Evolutionary conservation across 2,113 vertebrate species (phyloP), one percentile per base, ranked within the genome.

Genomic region (Etheostoma cragini): DNA sequence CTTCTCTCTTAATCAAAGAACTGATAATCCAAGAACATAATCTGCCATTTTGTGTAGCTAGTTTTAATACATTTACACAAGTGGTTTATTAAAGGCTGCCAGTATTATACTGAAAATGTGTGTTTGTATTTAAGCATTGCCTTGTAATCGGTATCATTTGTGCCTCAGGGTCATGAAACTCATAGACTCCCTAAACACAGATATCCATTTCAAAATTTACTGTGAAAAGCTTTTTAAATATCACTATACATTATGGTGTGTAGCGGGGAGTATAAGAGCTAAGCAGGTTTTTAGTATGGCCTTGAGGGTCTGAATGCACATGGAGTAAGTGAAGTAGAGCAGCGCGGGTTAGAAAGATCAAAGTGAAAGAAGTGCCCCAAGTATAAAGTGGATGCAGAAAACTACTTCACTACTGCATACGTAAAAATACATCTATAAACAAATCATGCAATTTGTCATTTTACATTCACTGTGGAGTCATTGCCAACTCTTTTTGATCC

Each of bases 181-280:
- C 35, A 54, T 35, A 54, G 22, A 21, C n/a, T 61, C 6, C 14
- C 10, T 52, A 19, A 52, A 67, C 4, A 49, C 2, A 45, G 1
- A 35, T 72, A 67, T 68, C n/a, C 16, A 67, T 47, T 61, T 83
- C 24, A 42, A 15, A 67, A 61, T 67, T 61, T 21, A 33, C 10
- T 46, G 47, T 35, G 24, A 56, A 75, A 60, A 53, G 24, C 33
- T 10, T 33, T 71, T 22, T n/a, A 11, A 49, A 16, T 12, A 63
- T n/a, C 50, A 22, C 30, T 33, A 22, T 33, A 19, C 33, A 22
- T 61, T 17, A 15, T 5, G 1, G 30, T 57, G 42, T 63, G 49
- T 47, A 47, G 63, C 38, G 15, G 22, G 14, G 54, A 33, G 47
- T 47, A 56, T 49, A 38, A 56, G 38, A 42, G 30, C 8, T 12